Conservation (phyloP, 1,140 invertebrate genomes). For the Rhopalosiphum padi region DNA sequence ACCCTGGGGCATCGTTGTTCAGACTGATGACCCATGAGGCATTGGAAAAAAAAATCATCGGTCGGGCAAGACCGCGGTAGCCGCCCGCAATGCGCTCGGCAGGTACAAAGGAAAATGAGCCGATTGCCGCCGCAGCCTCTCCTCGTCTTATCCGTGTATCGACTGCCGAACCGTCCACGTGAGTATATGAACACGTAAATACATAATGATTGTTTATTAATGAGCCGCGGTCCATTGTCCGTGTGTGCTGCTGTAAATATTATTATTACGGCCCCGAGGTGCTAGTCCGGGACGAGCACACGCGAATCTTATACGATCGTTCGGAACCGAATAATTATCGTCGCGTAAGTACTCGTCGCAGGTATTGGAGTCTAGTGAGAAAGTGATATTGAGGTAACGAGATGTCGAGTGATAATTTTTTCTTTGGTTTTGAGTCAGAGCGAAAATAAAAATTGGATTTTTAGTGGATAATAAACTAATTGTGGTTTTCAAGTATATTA, state of each 20-base stretch:
- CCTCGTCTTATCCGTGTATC: neutral
- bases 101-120: neutral
- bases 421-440: too few species aligned
- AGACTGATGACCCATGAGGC: conserved; percentile 30
- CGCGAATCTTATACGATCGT: neutral
- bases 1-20: neutral
- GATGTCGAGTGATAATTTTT: too few species aligned
- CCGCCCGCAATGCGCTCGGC: neutral
- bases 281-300: neutral
- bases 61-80: neutral
- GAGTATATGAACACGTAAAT: neutral
- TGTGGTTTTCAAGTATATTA: too few species aligned
- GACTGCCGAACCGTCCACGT: neutral
- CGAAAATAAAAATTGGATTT: too few species aligned
- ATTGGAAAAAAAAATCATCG: neutral
- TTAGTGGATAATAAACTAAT: too few species aligned
- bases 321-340: neutral
- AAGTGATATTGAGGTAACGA: too few species aligned
- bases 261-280: neutral
- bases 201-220: neutral
- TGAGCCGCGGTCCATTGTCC: neutral
- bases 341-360: too few species aligned
- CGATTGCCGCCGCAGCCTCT: conserved; percentile 1
- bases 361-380: too few species aligned
- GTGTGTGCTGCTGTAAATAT: neutral